Base-by-base conservation (phyloP, 2,888 invertebrate genomes). In the Tachystola acroxantha region DNA sequence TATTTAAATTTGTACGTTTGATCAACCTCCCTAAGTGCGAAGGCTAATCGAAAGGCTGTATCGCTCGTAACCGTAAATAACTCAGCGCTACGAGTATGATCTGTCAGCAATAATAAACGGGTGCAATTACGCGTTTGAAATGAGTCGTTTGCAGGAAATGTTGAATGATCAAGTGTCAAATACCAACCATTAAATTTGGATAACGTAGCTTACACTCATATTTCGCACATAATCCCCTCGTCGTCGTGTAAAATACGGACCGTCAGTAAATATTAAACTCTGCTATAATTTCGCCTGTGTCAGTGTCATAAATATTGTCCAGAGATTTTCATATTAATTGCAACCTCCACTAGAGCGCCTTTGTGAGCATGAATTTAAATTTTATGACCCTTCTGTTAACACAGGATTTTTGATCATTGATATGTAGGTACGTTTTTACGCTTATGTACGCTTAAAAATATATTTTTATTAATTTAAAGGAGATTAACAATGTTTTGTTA, bases 251-350 rank as follows among this genome's bases (percentile, higher is more conserved):
- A 82, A 79, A 79, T 81, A 80, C 70, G 74, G 56, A 63, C 61
- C 64, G 69, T 74, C 73, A 67, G 79, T 79, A 76, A 80, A 82
- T 74, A 82, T 81, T 78, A 75, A 73, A 75, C 64, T 69, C 57
- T 44, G 68, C 64, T 68, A 72, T 77, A 76, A 80, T 79, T 78
- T 70, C 56, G 64, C 66, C 46, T 51, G 64, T 68, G 71, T 70
- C 66, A 64, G 64, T 70, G 67, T 67, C 70, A 71, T 81, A 81
- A 78, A 81, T 80, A 75, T 71, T 65, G 69, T 66, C 60, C 66
- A 58, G 63, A 68, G 69, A 75, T 74, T 76, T 78, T 78, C 70
- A 74, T 77, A 75, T 76, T 79, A 76, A 75, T 77, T 75, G 65
- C 64, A 64, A 69, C 57, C 61, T 53, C 53, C 70, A 63, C 69